phyloP scores from a whole-genome alignment of 2,797 vertebrate genomes.

The Danio jaintianensis region DNA sequence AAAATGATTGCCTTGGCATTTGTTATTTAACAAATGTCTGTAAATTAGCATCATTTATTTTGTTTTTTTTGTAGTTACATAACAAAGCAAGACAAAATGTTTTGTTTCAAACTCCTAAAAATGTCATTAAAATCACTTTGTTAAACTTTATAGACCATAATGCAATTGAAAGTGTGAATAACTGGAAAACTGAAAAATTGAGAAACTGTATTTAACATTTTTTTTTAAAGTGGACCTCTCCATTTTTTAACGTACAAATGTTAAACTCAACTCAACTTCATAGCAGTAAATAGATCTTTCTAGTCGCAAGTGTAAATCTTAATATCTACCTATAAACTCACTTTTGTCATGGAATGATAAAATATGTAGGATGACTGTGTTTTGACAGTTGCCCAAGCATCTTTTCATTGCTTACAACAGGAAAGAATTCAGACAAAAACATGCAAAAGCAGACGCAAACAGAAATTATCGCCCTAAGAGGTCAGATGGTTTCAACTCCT shows the following conservation, averaged over 20 bases:
- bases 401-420: slow-evolving; percentile 4
- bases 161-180: too few relatives aligned
- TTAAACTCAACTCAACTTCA: background rate
- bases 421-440: slow-evolving; percentile 32
- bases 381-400: background rate
- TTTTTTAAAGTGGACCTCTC: background rate
- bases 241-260: background rate
- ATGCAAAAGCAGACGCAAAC: slow-evolving; percentile 11
- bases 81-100: too few relatives aligned
- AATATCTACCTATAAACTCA: slow-evolving; percentile 6
- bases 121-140: too few relatives aligned
- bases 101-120: too few relatives aligned
- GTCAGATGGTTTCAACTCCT: slow-evolving; percentile 21
- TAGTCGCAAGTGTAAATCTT: background rate
- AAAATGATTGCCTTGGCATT: too few relatives aligned
- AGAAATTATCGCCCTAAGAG: background rate
- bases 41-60: too few relatives aligned
- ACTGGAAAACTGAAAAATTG: too few relatives aligned
- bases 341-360: background rate
- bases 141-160: too few relatives aligned
- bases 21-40: too few relatives aligned
- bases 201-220: too few relatives aligned
- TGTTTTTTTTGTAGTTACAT: too few relatives aligned
- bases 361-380: background rate
- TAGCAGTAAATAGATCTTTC: background rate